Conservation (phyloP, 2,888 invertebrate species). For the Crematogaster levior region DNA sequence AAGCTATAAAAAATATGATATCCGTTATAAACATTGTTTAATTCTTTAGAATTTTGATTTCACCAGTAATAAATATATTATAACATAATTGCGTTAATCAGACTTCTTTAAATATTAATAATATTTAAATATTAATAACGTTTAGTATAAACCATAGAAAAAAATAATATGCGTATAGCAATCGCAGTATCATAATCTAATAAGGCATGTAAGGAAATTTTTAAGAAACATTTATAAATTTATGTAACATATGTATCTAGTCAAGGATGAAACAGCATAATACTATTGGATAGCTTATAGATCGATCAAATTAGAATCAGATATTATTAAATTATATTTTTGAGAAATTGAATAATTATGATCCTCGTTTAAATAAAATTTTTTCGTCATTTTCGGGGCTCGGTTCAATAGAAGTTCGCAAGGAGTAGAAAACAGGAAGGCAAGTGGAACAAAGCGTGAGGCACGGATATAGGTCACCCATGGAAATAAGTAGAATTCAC, state of each 20-base stretch:
- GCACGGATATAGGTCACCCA: constrained; percentile 74
- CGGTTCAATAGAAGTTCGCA: neutral
- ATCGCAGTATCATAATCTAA: neutral
- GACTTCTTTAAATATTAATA: no score
- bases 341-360: no score
- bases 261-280: neutral
- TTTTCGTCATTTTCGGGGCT: neutral
- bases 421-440: constrained; percentile 49
- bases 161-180: neutral
- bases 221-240: neutral
- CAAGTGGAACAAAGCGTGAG: constrained; percentile 54
- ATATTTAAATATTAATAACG: no score
- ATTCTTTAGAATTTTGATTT: neutral
- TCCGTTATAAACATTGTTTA: neutral
- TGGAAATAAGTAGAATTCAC: constrained; percentile 75
- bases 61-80: neutral
- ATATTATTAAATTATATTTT: no score
- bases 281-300: neutral
- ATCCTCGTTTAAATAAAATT: neutral
- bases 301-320: neutral
- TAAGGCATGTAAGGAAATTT: neutral
- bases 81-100: no score
- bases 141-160: neutral
- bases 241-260: neutral
- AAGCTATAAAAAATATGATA: neutral